phyloP scores from a whole-genome alignment of 1,140 invertebrate genomes.

The Arion vulgaris region DNA sequence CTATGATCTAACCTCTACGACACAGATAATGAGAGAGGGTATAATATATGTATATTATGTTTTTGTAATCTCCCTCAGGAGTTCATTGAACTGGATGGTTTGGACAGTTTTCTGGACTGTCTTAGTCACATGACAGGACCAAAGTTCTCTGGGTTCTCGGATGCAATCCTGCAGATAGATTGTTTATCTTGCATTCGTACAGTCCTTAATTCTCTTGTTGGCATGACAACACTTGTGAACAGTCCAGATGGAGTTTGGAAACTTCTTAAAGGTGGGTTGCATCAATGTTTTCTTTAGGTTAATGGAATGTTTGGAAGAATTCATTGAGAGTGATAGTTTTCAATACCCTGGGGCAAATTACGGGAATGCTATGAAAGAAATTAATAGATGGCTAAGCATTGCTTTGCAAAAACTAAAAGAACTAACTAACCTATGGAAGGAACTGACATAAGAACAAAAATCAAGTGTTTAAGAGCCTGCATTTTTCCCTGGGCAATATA shows the following conservation, averaged over 20 bases:
- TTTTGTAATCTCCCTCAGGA: constrained; percentile 42
- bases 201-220: constrained; percentile 53
- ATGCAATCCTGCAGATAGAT: constrained; percentile 60
- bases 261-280: constrained; percentile 44
- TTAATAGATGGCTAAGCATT: too few species aligned
- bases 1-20: too few species aligned
- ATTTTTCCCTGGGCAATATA: too few species aligned
- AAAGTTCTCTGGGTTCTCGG: constrained; percentile 57
- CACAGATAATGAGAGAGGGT: too few species aligned
- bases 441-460: too few species aligned
- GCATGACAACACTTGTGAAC: constrained; percentile 48
- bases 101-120: constrained; percentile 54
- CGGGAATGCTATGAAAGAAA: too few species aligned
- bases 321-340: constrained; percentile 6
- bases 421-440: too few species aligned
- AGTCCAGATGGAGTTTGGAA: constrained; percentile 46
- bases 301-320: background rate
- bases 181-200: constrained; percentile 58
- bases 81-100: constrained; percentile 55
- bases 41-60: too few species aligned
- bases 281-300: background rate
- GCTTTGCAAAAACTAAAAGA: too few species aligned
- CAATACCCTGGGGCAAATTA: too few species aligned
- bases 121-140: constrained; percentile 54
- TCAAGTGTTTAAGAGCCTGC: too few species aligned